Conservation (phyloP, 1,140 invertebrate species). For the Samia ricini region DNA sequence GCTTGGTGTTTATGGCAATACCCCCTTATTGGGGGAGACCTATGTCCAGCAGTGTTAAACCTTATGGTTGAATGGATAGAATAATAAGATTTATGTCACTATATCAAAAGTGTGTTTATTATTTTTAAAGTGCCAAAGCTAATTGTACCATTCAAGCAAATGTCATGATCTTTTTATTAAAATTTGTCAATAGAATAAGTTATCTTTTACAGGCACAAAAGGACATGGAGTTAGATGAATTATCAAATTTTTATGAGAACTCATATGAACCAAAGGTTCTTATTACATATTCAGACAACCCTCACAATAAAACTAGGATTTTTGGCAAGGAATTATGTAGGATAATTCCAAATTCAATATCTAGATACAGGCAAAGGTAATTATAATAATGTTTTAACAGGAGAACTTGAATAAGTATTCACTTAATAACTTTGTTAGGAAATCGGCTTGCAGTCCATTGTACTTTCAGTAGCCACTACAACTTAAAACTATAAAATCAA, state of each 20-base stretch:
- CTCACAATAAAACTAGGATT: slow-evolving; percentile 91
- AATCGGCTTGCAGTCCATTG: too few species aligned
- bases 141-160: neutral
- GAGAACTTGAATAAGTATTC: too few species aligned
- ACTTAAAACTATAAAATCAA: too few species aligned
- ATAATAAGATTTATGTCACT: too few species aligned
- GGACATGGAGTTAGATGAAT: slow-evolving; percentile 93
- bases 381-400: neutral
- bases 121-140: too few species aligned
- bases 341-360: slow-evolving; percentile 93
- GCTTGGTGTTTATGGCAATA: too few species aligned
- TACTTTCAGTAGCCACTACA: too few species aligned
- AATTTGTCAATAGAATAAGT: neutral
- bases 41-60: too few species aligned
- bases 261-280: slow-evolving; percentile 95
- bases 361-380: slow-evolving; percentile 73
- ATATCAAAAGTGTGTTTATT: too few species aligned
- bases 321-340: slow-evolving; percentile 94
- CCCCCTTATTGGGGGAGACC: too few species aligned
- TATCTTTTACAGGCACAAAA: slow-evolving; percentile 71
- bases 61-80: too few species aligned
- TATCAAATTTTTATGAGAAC: slow-evolving; percentile 91
- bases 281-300: slow-evolving; percentile 96
- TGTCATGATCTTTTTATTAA: neutral
- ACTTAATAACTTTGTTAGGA: too few species aligned